phyloP scores from a whole-genome alignment of 2,888 invertebrate genomes.

The Tetragonisca angustula region DNA sequence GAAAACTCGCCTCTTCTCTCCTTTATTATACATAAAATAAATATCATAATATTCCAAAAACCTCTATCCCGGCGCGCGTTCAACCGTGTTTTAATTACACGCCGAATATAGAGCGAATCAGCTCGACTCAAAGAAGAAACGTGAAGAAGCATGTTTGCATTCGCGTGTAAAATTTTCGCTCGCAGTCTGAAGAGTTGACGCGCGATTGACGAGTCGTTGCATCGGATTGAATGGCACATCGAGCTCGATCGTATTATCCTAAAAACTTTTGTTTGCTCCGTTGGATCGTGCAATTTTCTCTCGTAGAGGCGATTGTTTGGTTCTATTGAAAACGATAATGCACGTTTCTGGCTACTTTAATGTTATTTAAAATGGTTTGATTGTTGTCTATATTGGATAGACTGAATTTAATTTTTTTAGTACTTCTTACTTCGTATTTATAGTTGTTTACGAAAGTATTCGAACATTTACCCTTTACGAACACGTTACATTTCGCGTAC shows the following conservation, averaged over 20 bases:
- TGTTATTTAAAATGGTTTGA: neutral
- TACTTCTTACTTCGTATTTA: too few relatives aligned
- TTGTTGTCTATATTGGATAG: too few relatives aligned
- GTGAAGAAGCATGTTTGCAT: neutral
- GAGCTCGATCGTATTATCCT: neutral
- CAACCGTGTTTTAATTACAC: conserved; percentile 49
- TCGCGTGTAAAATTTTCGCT: conserved; percentile 1
- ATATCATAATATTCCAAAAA: conserved; percentile 43
- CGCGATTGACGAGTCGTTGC: conserved; percentile 8
- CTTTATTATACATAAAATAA: conserved; percentile 65
- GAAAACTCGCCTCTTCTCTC: conserved; percentile 39
- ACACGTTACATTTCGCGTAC: too few relatives aligned
- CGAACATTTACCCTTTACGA: too few relatives aligned
- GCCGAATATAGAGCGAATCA: neutral
- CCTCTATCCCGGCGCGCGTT: conserved; percentile 23
- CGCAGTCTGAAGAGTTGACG: neutral
- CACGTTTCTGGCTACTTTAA: neutral
- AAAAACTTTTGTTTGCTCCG: neutral
- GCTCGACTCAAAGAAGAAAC: neutral
- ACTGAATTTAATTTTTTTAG: too few relatives aligned
- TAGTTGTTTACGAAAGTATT: too few relatives aligned
- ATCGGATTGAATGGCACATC: neutral
- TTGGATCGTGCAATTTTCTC: too few relatives aligned
- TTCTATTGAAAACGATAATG: neutral
- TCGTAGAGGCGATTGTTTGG: neutral